These are phyloP conservation scores for Conus ventricosus DNA, from an alignment of 1,140 invertebrate genomes.

Conservation along the genomic window DNA sequence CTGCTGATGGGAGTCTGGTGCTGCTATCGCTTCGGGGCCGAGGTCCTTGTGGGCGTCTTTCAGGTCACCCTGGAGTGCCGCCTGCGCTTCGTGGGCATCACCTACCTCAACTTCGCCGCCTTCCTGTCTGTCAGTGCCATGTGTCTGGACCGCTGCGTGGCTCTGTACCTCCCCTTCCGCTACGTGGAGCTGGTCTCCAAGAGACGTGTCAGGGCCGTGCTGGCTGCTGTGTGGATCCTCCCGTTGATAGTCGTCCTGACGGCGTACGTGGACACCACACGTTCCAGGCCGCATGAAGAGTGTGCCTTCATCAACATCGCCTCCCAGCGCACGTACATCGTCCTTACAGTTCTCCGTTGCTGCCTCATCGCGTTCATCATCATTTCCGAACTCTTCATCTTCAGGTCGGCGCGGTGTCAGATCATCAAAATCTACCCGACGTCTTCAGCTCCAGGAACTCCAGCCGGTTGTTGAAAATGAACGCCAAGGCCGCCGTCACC, in stretches of 20 bases:
- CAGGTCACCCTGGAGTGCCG: constrained; percentile 24
- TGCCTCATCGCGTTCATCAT: constrained; percentile 22
- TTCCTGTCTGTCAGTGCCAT: not conserved
- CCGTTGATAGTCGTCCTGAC: constrained; percentile 3
- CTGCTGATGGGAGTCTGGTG: constrained; percentile 25
- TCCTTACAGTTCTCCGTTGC: constrained; percentile 16
- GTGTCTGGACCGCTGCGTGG: constrained; percentile 26
- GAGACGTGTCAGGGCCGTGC: not conserved
- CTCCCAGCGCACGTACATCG: constrained; percentile 28
- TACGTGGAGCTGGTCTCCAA: constrained; percentile 26
- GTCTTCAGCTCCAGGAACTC: constrained; percentile 11
- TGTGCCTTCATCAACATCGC: constrained; percentile 29
- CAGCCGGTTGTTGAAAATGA: not conserved
- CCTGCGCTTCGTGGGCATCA: constrained; percentile 18
- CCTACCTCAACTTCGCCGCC: constrained; percentile 32
- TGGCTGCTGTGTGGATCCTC: not conserved
- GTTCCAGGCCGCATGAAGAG: not conserved
- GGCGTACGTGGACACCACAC: not conserved
- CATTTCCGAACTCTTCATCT: constrained; percentile 20
- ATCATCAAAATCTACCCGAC: constrained; percentile 27
- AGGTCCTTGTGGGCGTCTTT: not conserved
- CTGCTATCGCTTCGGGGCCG: constrained; percentile 23
- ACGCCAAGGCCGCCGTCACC: constrained; percentile 22
- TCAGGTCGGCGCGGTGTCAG: constrained; percentile 24
- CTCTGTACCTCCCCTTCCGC: constrained; percentile 10